Evolutionary conservation across 2,113 vertebrate genomes (phyloP).

Genomic region (Gallinago undulata): DNA sequence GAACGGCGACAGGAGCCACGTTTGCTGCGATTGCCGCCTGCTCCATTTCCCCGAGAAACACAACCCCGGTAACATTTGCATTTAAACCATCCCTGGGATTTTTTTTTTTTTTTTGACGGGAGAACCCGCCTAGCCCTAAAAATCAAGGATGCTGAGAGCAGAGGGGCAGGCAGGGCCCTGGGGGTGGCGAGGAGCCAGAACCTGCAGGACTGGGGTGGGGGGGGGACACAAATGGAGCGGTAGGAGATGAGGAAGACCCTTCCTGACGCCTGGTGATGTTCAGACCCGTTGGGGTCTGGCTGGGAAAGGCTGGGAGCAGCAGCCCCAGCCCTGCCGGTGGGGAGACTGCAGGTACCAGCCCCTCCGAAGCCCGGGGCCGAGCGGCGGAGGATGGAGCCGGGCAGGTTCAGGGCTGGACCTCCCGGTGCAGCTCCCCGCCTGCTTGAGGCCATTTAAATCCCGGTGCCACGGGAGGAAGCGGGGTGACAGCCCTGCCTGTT

Average conservation of each 20-base stretch:
- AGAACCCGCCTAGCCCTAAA: background rate
- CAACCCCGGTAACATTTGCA: background rate
- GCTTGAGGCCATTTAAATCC: background rate
- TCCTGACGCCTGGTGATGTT: background rate
- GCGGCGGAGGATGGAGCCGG: background rate
- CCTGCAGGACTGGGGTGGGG: background rate
- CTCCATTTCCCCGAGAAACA: slow-evolving; percentile 43
- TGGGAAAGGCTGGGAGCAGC: background rate
- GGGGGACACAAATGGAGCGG: background rate
- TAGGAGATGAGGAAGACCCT: background rate
- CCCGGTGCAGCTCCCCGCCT: background rate
- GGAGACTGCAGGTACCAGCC: background rate
- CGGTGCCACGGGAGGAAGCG: background rate
- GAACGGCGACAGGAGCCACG: background rate
- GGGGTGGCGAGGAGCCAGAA: background rate
- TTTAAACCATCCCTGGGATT: background rate
- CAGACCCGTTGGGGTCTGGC: background rate
- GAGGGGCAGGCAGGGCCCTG: background rate
- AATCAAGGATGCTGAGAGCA: background rate
- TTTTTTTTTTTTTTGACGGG: background rate
- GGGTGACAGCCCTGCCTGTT: background rate
- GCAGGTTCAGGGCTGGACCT: background rate
- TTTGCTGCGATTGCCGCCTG: slow-evolving; percentile 27
- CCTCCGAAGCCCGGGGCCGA: background rate
- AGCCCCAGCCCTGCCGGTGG: background rate